Percentiles rank a stretch among this genome's conserved stretches.
Evolutionary conservation across 2,888 invertebrate genomes (phyloP).

Genomic region (Cryptosula pallasiana): DNA sequence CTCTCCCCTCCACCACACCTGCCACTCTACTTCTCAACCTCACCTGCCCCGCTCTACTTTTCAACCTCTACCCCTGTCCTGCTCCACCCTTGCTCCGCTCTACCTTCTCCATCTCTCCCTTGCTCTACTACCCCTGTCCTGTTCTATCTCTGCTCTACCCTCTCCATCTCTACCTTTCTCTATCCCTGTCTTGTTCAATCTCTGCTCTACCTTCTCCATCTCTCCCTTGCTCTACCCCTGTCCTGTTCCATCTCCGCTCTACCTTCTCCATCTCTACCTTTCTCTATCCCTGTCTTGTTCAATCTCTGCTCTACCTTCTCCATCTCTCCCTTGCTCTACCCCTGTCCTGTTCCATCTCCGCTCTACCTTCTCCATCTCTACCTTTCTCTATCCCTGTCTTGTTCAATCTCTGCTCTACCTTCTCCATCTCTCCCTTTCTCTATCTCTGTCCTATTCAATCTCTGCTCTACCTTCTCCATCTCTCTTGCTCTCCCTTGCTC

Average conservation of each 20-base stretch:
- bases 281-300: background rate
- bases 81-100: too few relatives aligned
- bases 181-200: too few relatives aligned
- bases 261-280: background rate
- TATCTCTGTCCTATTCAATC: background rate
- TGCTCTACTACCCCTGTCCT: too few relatives aligned
- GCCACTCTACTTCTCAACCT: too few relatives aligned
- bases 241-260: too few relatives aligned
- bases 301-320: background rate
- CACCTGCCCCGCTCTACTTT: too few relatives aligned
- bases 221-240: background rate
- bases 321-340: background rate
- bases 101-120: too few relatives aligned
- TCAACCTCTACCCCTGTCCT: too few relatives aligned
- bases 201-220: too few relatives aligned
- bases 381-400: background rate
- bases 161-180: too few relatives aligned
- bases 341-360: background rate
- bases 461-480: background rate
- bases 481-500: background rate
- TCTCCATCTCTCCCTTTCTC: background rate
- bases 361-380: background rate
- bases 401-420: background rate
- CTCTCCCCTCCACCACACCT: background rate
- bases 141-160: too few relatives aligned